Evolutionary conservation across 2,888 invertebrate genomes (phyloP).

Genomic region (Tanytarsus gracilentus): DNA sequence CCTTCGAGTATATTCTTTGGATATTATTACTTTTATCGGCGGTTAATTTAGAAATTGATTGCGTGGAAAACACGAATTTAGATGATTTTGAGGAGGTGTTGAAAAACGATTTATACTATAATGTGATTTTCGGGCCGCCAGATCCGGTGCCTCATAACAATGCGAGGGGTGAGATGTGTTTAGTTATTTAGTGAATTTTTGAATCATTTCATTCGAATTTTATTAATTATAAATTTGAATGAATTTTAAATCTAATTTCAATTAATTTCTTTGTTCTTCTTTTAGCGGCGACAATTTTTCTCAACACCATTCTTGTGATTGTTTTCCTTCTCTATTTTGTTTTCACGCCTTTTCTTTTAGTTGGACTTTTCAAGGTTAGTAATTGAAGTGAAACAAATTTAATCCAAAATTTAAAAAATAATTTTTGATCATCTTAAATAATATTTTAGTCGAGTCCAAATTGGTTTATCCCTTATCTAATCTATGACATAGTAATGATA

Average conservation of each 20-base stretch:
- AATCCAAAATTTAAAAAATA: background rate
- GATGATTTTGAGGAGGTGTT: background rate
- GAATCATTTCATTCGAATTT: too few relatives aligned
- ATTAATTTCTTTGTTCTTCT: background rate
- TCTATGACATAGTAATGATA: slow-evolving; percentile 16
- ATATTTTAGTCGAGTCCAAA: slow-evolving; percentile 18
- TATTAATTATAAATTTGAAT: background rate
- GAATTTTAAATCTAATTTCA: background rate
- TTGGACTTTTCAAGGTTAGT: slow-evolving; percentile 11
- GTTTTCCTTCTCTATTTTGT: slow-evolving; percentile 12
- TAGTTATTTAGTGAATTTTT: too few relatives aligned
- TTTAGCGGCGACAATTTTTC: slow-evolving; percentile 16
- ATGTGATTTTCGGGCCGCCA: background rate
- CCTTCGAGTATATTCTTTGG: slow-evolving; percentile 14
- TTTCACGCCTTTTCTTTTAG: slow-evolving; percentile 10
- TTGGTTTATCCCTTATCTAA: slow-evolving; percentile 18
- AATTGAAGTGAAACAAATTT: background rate
- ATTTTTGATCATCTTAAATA: background rate
- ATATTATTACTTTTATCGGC: slow-evolving; percentile 5
- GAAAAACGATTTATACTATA: slow-evolving; percentile 9
- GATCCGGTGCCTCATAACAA: background rate
- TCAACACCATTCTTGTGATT: slow-evolving; percentile 7
- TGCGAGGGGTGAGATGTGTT: background rate
- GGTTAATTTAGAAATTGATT: slow-evolving; percentile 7
- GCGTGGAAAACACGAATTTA: background rate